These are phyloP conservation scores for Sula dactylatra DNA, from an alignment of 2,113 vertebrate species.

Conservation along the genomic window DNA sequence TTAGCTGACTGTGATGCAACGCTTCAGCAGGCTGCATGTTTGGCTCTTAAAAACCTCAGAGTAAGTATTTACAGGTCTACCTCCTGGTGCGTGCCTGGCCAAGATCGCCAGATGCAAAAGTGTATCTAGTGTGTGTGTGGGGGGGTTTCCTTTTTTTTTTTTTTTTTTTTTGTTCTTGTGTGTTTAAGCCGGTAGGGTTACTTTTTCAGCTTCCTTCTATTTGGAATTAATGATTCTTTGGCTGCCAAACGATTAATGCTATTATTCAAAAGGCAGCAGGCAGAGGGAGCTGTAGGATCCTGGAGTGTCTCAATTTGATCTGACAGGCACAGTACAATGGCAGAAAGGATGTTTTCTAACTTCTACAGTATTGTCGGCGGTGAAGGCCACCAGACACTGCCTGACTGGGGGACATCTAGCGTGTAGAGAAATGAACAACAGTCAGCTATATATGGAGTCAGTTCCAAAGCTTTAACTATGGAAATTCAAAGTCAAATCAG, in stretches of 20 bases:
- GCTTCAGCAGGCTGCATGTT: slow-evolving; percentile 82
- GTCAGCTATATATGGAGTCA: not conserved
- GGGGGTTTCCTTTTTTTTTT: not conserved
- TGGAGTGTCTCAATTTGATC: not conserved
- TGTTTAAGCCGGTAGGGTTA: not conserved
- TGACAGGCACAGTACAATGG: not conserved
- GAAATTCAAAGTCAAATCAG: not conserved
- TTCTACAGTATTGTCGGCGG: not conserved
- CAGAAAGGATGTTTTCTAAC: not conserved
- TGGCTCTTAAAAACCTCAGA: slow-evolving; percentile 87
- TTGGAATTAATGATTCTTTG: not conserved
- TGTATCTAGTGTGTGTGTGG: not conserved
- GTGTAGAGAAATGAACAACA: not conserved
- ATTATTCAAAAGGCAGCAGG: not conserved
- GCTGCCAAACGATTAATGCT: rapidly evolving
- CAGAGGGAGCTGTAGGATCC: not conserved
- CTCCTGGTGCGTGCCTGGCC: not conserved
- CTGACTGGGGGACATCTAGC: not conserved
- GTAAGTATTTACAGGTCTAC: slow-evolving; percentile 66
- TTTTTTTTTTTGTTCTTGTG: not conserved
- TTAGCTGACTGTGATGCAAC: slow-evolving; percentile 65
- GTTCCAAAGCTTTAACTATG: not conserved
- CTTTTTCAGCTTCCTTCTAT: not conserved
- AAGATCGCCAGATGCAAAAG: not conserved
- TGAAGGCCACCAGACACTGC: not conserved